Percentiles rank a stretch among this genome's conserved stretches.
Conservation (phyloP, 2,888 invertebrate species). For the Mythimna albipuncta region DNA sequence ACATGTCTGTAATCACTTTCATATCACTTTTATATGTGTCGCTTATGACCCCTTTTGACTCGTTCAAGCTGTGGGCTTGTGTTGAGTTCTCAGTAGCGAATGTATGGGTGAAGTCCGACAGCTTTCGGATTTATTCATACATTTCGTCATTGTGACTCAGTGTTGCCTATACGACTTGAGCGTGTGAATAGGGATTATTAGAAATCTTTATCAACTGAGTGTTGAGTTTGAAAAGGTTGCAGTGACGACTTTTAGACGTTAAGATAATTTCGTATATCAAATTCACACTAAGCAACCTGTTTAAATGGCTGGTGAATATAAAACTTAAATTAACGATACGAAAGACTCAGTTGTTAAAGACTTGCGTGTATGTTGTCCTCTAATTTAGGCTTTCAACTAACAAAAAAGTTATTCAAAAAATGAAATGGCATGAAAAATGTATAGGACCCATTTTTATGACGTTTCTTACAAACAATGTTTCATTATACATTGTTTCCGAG, state of each 20-base stretch:
- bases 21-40: conserved; percentile 66
- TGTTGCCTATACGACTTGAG: background rate
- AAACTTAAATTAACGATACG: background rate
- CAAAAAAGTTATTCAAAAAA: conserved; percentile 7
- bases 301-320: background rate
- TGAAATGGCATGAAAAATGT: background rate
- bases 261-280: background rate
- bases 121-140: background rate
- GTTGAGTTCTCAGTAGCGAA: background rate
- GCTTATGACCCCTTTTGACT: conserved; percentile 29
- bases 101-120: background rate
- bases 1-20: conserved; percentile 88
- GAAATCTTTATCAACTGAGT: conserved; percentile 21
- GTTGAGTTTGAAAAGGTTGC: fast-evolving
- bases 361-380: conserved; percentile 28
- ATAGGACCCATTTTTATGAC: too few species aligned
- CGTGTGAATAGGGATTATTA: background rate
- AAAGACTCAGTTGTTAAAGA: conserved; percentile 28
- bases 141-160: background rate
- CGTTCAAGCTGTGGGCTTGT: background rate
- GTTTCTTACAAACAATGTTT: too few species aligned
- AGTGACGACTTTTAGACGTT: too few species aligned
- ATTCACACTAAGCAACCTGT: background rate
- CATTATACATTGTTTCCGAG: background rate
- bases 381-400: conserved; percentile 35